Percentiles rank a stretch among this genome's conserved stretches.
Conservation (phyloP, 2,888 invertebrate genomes). For the Sisyra terminalis region DNA sequence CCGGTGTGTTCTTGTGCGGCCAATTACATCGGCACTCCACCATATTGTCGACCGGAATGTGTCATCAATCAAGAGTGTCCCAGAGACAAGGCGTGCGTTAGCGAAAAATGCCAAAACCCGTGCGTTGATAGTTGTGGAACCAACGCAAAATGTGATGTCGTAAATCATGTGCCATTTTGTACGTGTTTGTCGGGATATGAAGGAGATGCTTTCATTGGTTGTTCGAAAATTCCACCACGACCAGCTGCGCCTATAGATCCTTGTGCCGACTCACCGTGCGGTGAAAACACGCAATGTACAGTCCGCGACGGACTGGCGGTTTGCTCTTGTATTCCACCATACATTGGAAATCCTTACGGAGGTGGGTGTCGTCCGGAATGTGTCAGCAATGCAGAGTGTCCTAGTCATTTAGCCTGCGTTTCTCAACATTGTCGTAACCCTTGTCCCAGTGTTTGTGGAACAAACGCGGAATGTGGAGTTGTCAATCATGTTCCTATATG, state of each 20-base stretch:
- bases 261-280: constrained; percentile 68
- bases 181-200: constrained; percentile 59
- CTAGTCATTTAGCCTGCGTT: constrained; percentile 58
- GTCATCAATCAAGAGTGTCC: constrained; percentile 69
- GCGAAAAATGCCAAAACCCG: constrained; percentile 70
- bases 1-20: constrained; percentile 68
- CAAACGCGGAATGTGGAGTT: constrained; percentile 67
- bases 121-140: constrained; percentile 60
- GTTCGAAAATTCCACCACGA: constrained; percentile 32
- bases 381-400: constrained; percentile 64
- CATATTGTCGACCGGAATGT: constrained; percentile 70
- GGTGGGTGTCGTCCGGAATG: constrained; percentile 79
- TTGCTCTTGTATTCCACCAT: constrained; percentile 77
- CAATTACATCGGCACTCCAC: constrained; percentile 66
- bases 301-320: constrained; percentile 48
- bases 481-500: constrained; percentile 72
- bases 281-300: constrained; percentile 66
- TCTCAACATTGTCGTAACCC: constrained; percentile 77
- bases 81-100: constrained; percentile 58
- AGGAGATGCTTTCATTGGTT: constrained; percentile 75
- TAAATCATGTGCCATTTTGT: constrained; percentile 67
- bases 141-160: constrained; percentile 63
- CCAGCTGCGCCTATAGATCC: constrained; percentile 31
- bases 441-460: constrained; percentile 68
- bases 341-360: constrained; percentile 72